phyloP scores from a whole-genome alignment of 2,113 vertebrate genomes.

The Crotalus horridus region DNA sequence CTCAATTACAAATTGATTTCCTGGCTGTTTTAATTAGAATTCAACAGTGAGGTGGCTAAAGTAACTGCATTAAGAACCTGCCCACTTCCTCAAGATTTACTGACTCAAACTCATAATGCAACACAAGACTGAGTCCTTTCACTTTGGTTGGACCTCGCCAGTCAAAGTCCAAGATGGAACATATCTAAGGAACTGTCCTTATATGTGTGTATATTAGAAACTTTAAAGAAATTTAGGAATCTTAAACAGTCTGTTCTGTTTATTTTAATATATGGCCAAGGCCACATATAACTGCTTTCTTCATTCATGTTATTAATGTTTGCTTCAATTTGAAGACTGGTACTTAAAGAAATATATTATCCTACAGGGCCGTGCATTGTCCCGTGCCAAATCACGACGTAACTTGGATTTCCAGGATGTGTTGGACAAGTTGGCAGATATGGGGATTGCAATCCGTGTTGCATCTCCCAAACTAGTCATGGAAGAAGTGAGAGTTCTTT shows the following conservation, averaged over 20 bases:
- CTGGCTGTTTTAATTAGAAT: neutral
- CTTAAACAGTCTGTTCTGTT: neutral
- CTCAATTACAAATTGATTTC: neutral
- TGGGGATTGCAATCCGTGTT: conserved; percentile 94
- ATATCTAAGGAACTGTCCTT: neutral
- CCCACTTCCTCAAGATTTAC: neutral
- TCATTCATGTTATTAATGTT: neutral
- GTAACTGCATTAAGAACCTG: neutral
- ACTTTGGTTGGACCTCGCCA: neutral
- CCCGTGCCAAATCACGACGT: conserved; percentile 92
- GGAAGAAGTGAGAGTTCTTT: conserved; percentile 86
- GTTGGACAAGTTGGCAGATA: conserved; percentile 92
- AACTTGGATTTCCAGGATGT: conserved; percentile 98
- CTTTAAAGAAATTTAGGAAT: neutral
- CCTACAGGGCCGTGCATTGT: conserved; percentile 89
- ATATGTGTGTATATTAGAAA: neutral
- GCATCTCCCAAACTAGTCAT: conserved; percentile 98
- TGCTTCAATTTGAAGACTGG: neutral
- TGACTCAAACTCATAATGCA: neutral
- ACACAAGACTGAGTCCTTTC: neutral
- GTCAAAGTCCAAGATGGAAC: neutral
- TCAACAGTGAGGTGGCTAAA: neutral
- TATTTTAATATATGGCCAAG: neutral
- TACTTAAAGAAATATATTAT: conserved; percentile 17
- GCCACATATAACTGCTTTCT: neutral